Evolutionary conservation across 1,140 invertebrate genomes (phyloP).

Genomic region (Philopotamus ludificatus): DNA sequence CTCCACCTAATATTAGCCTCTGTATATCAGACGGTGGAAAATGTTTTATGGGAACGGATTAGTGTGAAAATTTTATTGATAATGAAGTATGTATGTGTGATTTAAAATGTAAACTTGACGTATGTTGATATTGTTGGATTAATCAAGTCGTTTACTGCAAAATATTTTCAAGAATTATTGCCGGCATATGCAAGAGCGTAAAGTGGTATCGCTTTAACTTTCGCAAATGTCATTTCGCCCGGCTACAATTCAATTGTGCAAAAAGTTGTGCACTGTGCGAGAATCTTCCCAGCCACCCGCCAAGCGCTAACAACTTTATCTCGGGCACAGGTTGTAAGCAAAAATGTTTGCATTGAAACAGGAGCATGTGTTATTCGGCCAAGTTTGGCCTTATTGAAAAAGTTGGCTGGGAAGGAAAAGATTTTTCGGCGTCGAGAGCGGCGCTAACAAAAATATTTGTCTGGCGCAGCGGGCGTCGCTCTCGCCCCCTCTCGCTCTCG

Average conservation of each 20-base stretch:
- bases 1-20: too few relatives aligned
- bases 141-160: too few relatives aligned
- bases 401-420: slow-evolving; percentile 5
- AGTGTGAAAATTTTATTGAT: too few relatives aligned
- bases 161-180: too few relatives aligned
- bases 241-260: neutral
- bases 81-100: too few relatives aligned
- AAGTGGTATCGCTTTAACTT: too few relatives aligned
- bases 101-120: too few relatives aligned
- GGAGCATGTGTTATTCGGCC: slow-evolving; percentile 5
- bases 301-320: slow-evolving; percentile 12
- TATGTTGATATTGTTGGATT: too few relatives aligned
- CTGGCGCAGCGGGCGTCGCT: neutral
- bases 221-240: too few relatives aligned
- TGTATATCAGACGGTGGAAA: too few relatives aligned
- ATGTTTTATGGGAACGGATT: too few relatives aligned
- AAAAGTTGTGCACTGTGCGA: neutral
- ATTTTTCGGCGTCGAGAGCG: neutral
- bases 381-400: slow-evolving; percentile 10
- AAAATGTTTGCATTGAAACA: slow-evolving; percentile 12
- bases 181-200: too few relatives aligned
- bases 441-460: neutral
- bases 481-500: neutral
- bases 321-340: slow-evolving; percentile 8
- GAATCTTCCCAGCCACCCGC: neutral